Evolutionary conservation across 1,140 invertebrate genomes (phyloP).

Genomic region (Macrostomum lignano): DNA sequence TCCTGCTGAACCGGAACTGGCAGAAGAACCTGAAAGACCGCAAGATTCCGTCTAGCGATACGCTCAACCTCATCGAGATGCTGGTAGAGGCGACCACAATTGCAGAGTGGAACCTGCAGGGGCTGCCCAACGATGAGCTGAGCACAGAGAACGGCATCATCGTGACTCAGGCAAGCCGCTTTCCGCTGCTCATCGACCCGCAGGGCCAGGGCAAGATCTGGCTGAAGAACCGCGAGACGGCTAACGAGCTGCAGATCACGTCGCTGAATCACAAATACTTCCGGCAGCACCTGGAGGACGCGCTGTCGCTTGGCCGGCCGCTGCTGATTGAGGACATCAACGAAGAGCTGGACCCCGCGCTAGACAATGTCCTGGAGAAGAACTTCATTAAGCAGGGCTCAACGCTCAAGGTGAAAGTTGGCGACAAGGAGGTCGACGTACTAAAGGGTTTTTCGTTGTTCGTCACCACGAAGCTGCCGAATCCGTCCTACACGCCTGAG

Average conservation of each 20-base stretch:
- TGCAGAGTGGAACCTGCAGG: conserved; percentile 78
- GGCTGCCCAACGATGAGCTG: conserved; percentile 71
- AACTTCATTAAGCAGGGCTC: conserved; percentile 90
- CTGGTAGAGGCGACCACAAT: conserved; percentile 59
- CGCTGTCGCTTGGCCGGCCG: conserved; percentile 65
- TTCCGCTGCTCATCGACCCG: conserved; percentile 69
- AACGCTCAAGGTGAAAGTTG: conserved; percentile 53
- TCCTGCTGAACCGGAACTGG: conserved; percentile 54
- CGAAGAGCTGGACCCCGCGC: conserved; percentile 69
- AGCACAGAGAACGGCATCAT: conserved; percentile 83
- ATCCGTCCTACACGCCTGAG: conserved; percentile 81
- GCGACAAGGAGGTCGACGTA: conserved; percentile 81
- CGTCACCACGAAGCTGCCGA: conserved; percentile 75
- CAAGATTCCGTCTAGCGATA: conserved; percentile 51
- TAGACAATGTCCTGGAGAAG: conserved; percentile 82
- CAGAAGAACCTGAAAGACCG: conserved; percentile 47
- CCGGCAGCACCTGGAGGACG: conserved; percentile 66
- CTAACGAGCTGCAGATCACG: conserved; percentile 68
- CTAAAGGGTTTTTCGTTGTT: conserved; percentile 79
- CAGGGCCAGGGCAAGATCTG: conserved; percentile 87
- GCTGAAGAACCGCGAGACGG: conserved; percentile 71
- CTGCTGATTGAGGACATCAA: conserved; percentile 75
- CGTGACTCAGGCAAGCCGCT: conserved; percentile 68
- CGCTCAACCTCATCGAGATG: conserved; percentile 64
- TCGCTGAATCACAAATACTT: conserved; percentile 88